Conservation (phyloP, 2,113 vertebrate species). For the human (Homo sapiens) region DNA sequence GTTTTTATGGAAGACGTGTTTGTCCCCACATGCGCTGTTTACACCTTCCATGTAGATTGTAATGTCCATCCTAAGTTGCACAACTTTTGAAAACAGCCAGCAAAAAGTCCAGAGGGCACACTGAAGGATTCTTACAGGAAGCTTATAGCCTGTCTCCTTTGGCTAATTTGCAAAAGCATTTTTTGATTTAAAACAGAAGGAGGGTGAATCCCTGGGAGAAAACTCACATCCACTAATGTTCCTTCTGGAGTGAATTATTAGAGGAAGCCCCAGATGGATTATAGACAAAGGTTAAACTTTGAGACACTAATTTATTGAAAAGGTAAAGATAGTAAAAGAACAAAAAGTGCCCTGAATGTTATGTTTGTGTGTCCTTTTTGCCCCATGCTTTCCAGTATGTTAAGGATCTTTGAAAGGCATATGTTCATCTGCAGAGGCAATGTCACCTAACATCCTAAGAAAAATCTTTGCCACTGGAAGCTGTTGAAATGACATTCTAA, state of each 20-base stretch:
- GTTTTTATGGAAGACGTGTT: slow-evolving; percentile 29
- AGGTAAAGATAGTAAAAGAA: slow-evolving; percentile 77
- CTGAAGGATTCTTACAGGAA: slow-evolving; percentile 79
- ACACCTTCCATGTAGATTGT: slow-evolving; percentile 45
- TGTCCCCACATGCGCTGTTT: slow-evolving; percentile 24
- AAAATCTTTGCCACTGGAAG: slow-evolving; percentile 53
- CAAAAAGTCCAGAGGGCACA: slow-evolving; percentile 63
- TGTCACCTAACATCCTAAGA: slow-evolving; percentile 22
- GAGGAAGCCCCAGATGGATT: slow-evolving; percentile 79
- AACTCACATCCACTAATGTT: slow-evolving; percentile 74
- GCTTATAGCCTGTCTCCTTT: slow-evolving; percentile 73
- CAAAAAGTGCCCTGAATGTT: slow-evolving; percentile 50
- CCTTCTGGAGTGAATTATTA: slow-evolving; percentile 82
- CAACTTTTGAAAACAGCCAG: slow-evolving; percentile 64
- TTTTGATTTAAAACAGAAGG: slow-evolving; percentile 84
- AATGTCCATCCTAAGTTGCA: slow-evolving; percentile 33
- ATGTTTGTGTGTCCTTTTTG: slow-evolving; percentile 41
- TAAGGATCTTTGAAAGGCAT: slow-evolving; percentile 12
- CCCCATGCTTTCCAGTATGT: not conserved
- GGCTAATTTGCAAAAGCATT: slow-evolving; percentile 81
- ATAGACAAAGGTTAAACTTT: slow-evolving; percentile 82
- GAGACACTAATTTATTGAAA: slow-evolving; percentile 82
- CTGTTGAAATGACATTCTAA: slow-evolving; percentile 31
- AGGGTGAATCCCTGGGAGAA: slow-evolving; percentile 79
- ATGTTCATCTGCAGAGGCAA: not conserved